Conservation (phyloP, 2,888 invertebrate species). For the Sphecodes monilicornis region DNA sequence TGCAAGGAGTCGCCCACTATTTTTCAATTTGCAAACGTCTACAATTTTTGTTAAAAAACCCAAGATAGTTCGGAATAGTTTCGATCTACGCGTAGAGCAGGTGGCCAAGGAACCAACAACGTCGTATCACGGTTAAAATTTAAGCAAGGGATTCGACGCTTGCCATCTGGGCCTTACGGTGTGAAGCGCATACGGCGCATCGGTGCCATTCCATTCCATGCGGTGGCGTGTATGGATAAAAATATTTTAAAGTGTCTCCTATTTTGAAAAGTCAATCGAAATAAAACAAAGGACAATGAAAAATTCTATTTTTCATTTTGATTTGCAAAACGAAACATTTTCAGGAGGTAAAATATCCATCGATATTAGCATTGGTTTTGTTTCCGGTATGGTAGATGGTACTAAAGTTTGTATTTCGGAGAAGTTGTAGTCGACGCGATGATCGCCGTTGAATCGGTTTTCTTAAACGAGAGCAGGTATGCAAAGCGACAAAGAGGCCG, state of each 20-base stretch:
- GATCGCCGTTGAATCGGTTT: conserved; percentile 45
- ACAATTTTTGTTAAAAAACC: conserved; percentile 26
- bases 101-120: conserved; percentile 76
- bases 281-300: background rate
- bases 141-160: conserved; percentile 80
- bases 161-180: conserved; percentile 82
- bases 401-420: conserved; percentile 8
- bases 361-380: background rate
- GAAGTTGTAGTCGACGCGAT: conserved; percentile 16
- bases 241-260: conserved; percentile 41
- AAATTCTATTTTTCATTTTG: background rate
- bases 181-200: conserved; percentile 72
- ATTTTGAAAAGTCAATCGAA: conserved; percentile 15
- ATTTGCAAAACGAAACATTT: background rate
- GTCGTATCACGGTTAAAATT: conserved; percentile 78
- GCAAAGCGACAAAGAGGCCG: conserved; percentile 61
- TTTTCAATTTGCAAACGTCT: background rate
- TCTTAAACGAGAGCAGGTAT: conserved; percentile 63
- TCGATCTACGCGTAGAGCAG: conserved; percentile 74
- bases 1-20: background rate
- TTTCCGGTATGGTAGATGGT: background rate
- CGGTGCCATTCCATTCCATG: conserved; percentile 54
- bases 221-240: conserved; percentile 10
- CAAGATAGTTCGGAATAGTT: conserved; percentile 61
- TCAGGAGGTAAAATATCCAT: too few species aligned